Percentiles rank a stretch among this genome's conserved stretches.
Evolutionary conservation across 2,888 invertebrate species (phyloP).

Genomic region (Sycophila texana): DNA sequence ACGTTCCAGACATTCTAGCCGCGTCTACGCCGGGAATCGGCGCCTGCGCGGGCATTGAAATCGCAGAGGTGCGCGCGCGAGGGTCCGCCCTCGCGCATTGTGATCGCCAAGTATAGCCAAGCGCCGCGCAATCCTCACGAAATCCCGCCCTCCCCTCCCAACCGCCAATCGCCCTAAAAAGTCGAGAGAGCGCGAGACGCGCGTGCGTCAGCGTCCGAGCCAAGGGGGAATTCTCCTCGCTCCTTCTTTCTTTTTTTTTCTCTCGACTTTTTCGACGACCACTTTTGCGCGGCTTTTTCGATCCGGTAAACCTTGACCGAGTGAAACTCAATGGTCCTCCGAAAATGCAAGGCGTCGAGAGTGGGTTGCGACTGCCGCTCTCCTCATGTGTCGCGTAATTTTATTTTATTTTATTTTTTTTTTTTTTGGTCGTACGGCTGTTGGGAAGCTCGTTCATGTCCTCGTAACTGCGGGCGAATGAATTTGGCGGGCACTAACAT

Average conservation of each 20-base stretch:
- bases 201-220: neutral
- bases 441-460: no score
- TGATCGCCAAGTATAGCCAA: constrained; percentile 26
- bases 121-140: neutral
- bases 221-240: neutral
- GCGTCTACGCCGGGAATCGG: neutral
- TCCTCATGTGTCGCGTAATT: no score
- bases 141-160: neutral
- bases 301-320: constrained; percentile 73
- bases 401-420: no score
- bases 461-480: no score
- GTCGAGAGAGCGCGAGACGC: neutral
- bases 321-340: constrained; percentile 59
- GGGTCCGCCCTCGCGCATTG: constrained; percentile 16
- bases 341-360: neutral
- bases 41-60: constrained; percentile 37
- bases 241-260: neutral
- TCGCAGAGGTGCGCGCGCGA: constrained; percentile 1
- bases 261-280: neutral
- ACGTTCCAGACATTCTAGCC: no score
- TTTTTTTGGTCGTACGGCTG: no score
- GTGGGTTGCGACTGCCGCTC: no score
- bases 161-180: neutral
- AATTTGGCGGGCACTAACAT: no score
- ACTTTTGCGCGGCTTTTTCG: constrained; percentile 64